Evolutionary conservation across 2,888 invertebrate genomes (phyloP).

Genomic region (Epinotia ramella): DNA sequence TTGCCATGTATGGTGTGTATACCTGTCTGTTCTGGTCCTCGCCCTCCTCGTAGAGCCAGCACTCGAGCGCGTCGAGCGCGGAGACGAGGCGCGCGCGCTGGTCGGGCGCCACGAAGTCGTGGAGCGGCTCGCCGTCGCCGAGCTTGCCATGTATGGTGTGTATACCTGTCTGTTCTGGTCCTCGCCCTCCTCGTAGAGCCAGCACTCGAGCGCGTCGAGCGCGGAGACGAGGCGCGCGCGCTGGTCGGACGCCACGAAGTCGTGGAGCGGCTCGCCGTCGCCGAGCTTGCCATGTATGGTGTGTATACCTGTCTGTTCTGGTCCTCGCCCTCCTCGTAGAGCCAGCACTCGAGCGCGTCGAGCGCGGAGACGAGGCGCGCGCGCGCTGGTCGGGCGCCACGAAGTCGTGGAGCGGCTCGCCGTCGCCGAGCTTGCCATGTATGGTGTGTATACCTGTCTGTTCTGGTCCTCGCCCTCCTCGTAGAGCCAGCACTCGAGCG

Average conservation of each 20-base stretch:
- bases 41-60: conserved; percentile 8
- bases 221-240: conserved; percentile 8
- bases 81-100: conserved; percentile 6
- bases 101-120: conserved; percentile 6
- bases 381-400: conserved; percentile 6
- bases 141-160: not conserved
- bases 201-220: conserved; percentile 6
- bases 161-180: conserved; percentile 6
- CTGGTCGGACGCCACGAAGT: conserved; percentile 1
- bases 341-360: conserved; percentile 6
- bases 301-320: not conserved
- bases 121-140: conserved; percentile 8
- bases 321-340: conserved; percentile 8
- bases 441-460: not conserved
- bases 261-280: conserved; percentile 8
- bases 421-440: not conserved
- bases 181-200: conserved; percentile 8
- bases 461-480: conserved; percentile 6
- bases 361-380: conserved; percentile 8
- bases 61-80: conserved; percentile 6
- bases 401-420: conserved; percentile 6
- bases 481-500: conserved; percentile 8
- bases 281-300: not conserved
- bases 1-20: not conserved
- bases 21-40: conserved; percentile 8